Evolutionary conservation across 2,888 invertebrate genomes (phyloP), one percentile per base, ranked within the genome.

Genomic region (Cheilosia urbana): DNA sequence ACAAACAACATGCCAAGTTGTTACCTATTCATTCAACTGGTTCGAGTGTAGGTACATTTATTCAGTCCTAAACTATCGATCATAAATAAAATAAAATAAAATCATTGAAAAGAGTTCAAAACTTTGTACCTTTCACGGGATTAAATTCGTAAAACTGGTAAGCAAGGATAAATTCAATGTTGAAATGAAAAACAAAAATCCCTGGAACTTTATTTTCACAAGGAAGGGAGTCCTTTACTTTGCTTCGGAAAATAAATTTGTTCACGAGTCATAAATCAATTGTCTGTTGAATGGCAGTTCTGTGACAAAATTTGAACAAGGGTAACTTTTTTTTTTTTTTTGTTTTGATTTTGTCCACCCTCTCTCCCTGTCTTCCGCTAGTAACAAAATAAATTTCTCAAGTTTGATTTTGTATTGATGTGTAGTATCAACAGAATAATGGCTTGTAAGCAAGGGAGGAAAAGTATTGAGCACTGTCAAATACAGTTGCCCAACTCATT

Each of bases 201-300:
- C 15, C 7, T 30, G 13, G 27, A 55, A 55, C 15, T 51, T 47
- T 37, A 15, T 34, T 30, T 30, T 45, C 13, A 11, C 21, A 51
- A n/a, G 1, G 37, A 11, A 13, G 17, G 19, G 42, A 30, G 45
- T 53, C 7, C 53, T 40, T 19, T 42, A 40, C 49, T n/a, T 27
- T 65, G 21, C 65, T 65, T 53, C 15, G 40, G 40, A 42, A 71
- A 40, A 60, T 63, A 53, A 51, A 79, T 79, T 58, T 47, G 53
- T 47, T 72, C 58, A 42, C 40, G 34, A 51, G 40, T 30, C 78
- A 66, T 79, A 79, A 65, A 72, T 79, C 78, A 78, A 65, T 63
- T 69, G 69, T 45, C 69, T 45, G 53, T 62, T 40, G 37, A 34
- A 71, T 58, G 47, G 30, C 30, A 37, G 45, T 57, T 57, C 34